A percentile compares a stretch with the other conserved stretches of the same genome.
Conservation (phyloP, 2,888 invertebrate genomes). For the Ophion ventricosus region DNA sequence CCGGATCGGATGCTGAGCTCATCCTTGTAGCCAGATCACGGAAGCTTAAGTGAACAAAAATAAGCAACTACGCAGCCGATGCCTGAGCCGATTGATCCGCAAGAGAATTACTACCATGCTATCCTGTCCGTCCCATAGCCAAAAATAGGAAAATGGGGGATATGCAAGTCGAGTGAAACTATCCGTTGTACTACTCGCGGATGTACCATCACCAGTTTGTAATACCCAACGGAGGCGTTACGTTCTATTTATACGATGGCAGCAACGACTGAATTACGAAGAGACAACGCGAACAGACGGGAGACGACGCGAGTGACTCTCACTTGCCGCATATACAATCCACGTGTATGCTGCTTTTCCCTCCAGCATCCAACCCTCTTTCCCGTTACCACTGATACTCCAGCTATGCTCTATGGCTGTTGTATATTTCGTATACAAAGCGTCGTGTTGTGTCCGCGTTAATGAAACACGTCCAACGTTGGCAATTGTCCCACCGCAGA, state of each 20-base stretch:
- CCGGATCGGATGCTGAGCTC: no score
- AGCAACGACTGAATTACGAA: slow-evolving; percentile 63
- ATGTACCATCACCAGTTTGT: slow-evolving; percentile 47
- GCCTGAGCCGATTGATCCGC: slow-evolving; percentile 20
- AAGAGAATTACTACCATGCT: slow-evolving; percentile 18
- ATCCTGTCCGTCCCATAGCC: slow-evolving; percentile 1
- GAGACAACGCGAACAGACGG: slow-evolving; percentile 40
- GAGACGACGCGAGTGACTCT: slow-evolving; percentile 57
- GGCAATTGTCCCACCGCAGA: slow-evolving; percentile 77
- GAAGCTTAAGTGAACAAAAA: background rate
- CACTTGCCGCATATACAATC: slow-evolving; percentile 36
- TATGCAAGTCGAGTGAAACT: slow-evolving; percentile 29
- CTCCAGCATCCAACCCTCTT: slow-evolving; percentile 52
- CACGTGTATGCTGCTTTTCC: slow-evolving; percentile 38
- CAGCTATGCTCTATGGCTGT: slow-evolving; percentile 25
- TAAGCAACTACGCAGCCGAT: background rate
- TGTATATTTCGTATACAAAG: slow-evolving; percentile 62
- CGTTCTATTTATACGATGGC: slow-evolving; percentile 34
- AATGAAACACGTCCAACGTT: slow-evolving; percentile 78
- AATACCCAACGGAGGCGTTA: slow-evolving; percentile 63
- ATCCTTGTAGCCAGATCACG: background rate
- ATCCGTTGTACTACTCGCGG: slow-evolving; percentile 41
- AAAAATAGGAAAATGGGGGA: slow-evolving; percentile 16
- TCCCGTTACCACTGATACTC: slow-evolving; percentile 62
- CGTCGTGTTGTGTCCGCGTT: slow-evolving; percentile 74